These are phyloP conservation scores for Drosophila nigromelanica DNA, from an alignment of 1,140 invertebrate species.

Conservation along the genomic window DNA sequence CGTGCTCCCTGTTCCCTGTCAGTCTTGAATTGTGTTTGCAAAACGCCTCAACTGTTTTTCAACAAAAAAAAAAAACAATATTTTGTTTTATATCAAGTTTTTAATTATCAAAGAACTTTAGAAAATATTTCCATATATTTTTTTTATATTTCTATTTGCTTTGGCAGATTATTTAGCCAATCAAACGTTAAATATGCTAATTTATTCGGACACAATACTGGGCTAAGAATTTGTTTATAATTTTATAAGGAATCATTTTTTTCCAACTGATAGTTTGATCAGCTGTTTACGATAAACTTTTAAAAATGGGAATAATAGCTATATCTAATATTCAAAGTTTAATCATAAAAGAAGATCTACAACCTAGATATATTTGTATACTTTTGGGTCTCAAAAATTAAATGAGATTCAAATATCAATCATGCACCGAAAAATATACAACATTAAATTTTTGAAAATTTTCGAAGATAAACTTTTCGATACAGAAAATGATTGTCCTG, in stretches of 20 bases:
- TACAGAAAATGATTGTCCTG: neutral
- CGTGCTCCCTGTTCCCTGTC: neutral
- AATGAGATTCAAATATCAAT: neutral
- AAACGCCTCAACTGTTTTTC: neutral
- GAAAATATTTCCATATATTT: neutral
- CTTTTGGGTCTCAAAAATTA: conserved; percentile 11
- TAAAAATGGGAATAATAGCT: neutral
- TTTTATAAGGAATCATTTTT: neutral
- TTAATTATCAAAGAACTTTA: neutral
- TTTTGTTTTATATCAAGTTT: conserved; percentile 6
- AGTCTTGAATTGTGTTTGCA: neutral
- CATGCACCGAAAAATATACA: conserved; percentile 1
- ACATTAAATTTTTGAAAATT: conserved; percentile 1
- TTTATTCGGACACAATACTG: neutral
- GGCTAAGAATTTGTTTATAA: neutral
- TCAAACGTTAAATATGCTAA: neutral
- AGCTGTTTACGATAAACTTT: neutral
- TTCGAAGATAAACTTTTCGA: neutral
- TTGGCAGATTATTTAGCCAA: neutral
- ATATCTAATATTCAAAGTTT: neutral
- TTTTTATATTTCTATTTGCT: neutral
- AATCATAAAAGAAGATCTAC: neutral
- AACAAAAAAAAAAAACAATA: neutral
- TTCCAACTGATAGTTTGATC: neutral
- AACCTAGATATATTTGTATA: neutral